Evolutionary conservation across 2,888 invertebrate species (phyloP).

Genomic region (Noctua janthina): DNA sequence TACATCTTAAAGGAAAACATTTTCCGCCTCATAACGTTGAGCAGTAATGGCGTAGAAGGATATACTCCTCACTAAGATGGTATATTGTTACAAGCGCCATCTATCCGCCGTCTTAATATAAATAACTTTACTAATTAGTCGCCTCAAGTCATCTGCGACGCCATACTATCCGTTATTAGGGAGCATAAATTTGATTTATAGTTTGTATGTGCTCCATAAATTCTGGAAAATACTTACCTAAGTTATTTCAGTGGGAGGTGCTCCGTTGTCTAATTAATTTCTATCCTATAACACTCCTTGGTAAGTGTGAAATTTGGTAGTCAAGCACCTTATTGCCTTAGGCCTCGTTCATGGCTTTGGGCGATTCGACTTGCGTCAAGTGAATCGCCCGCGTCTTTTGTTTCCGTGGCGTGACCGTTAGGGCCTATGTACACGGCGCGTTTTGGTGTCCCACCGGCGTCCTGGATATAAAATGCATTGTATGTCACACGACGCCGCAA

Average conservation of each 20-base stretch:
- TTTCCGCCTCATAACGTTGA: slow-evolving; percentile 44
- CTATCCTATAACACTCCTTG: slow-evolving; percentile 9
- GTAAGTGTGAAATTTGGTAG: slow-evolving; percentile 14
- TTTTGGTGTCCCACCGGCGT: not conserved
- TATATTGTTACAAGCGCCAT: slow-evolving; percentile 55
- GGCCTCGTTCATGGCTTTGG: not conserved
- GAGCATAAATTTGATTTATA: slow-evolving; percentile 75
- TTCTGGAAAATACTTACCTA: slow-evolving; percentile 68
- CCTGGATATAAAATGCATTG: no score
- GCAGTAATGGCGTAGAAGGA: slow-evolving; percentile 39
- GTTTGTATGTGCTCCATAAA: slow-evolving; percentile 70
- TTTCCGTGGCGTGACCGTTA: not conserved
- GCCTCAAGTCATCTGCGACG: slow-evolving; percentile 65
- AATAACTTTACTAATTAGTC: slow-evolving; percentile 72
- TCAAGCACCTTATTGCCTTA: not conserved
- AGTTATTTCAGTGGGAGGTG: slow-evolving; percentile 56
- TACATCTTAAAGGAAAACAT: slow-evolving; percentile 38
- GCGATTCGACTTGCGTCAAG: not conserved
- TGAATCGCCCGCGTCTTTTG: not conserved
- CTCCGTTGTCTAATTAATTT: slow-evolving; percentile 58
- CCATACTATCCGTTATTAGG: slow-evolving; percentile 71
- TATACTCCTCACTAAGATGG: slow-evolving; percentile 21
- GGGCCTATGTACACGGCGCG: not conserved
- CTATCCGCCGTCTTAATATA: slow-evolving; percentile 54
- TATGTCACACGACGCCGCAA: no score